Percentiles rank a stretch among this genome's conserved stretches.
These are phyloP conservation scores for Yponomeuta evonymella DNA, from an alignment of 2,888 invertebrate species.

Conservation along the genomic window DNA sequence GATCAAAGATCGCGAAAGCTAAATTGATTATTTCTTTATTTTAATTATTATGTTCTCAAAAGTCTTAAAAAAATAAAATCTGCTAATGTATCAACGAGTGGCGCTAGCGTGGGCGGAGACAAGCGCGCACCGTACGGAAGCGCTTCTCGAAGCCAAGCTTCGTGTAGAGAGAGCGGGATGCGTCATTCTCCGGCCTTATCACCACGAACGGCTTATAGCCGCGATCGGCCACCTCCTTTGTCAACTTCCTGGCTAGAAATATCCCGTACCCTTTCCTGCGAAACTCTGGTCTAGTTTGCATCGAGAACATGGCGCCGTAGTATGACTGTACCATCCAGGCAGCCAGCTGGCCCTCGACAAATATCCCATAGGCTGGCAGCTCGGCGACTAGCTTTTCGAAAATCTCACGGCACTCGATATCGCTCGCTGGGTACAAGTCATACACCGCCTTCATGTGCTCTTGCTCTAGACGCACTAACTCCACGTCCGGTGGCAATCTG, in stretches of 20 bases:
- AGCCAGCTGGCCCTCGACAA: conserved; percentile 84
- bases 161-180: conserved; percentile 87
- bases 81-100: conserved; percentile 39
- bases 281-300: conserved; percentile 89
- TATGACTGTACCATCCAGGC: conserved; percentile 96
- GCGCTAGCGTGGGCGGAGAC: conserved; percentile 77
- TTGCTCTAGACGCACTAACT: conserved; percentile 83
- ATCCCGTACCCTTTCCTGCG: conserved; percentile 86
- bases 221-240: conserved; percentile 80
- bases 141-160: conserved; percentile 89
- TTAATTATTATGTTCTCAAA: conserved; percentile 44
- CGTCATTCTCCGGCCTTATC: conserved; percentile 89
- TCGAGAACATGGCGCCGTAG: conserved; percentile 94
- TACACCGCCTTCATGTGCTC: conserved; percentile 89
- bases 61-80: conserved; percentile 77
- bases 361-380: conserved; percentile 88
- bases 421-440: conserved; percentile 91
- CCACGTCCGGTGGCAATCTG: conserved; percentile 81
- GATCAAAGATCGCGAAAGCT: conserved; percentile 72
- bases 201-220: conserved; percentile 91
- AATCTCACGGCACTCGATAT: conserved; percentile 89
- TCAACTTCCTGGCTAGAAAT: conserved; percentile 81
- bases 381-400: conserved; percentile 87
- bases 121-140: conserved; percentile 87
- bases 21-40: conserved; percentile 43